Evolutionary conservation across 2,888 invertebrate species (phyloP).

Genomic region (Drosophila kambysellisi): DNA sequence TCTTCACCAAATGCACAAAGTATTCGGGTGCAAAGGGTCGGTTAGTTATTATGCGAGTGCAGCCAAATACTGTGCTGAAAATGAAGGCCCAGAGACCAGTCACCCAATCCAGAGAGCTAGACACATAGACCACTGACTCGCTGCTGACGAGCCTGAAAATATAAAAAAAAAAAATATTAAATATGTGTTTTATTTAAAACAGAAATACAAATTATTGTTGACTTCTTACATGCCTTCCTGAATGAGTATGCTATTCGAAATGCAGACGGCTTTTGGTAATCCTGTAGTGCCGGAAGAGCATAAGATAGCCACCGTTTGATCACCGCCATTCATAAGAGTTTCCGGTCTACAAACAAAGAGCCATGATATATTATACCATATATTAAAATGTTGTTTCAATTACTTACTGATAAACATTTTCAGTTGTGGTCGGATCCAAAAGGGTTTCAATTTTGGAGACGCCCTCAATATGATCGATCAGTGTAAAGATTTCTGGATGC

Average conservation of each 20-base stretch:
- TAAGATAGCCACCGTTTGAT: conserved; percentile 71
- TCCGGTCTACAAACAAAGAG: conserved; percentile 47
- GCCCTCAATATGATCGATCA: conserved; percentile 53
- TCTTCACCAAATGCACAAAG: conserved; percentile 66
- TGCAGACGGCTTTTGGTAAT: conserved; percentile 75
- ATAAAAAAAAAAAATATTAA: background rate
- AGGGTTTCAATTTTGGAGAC: conserved; percentile 62
- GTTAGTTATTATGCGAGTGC: conserved; percentile 68
- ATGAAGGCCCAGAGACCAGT: conserved; percentile 62
- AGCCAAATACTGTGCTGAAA: conserved; percentile 52
- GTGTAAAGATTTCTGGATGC: conserved; percentile 63
- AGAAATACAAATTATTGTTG: too few relatives aligned
- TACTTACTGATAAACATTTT: conserved; percentile 59
- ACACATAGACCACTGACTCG: conserved; percentile 52
- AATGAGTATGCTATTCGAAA: conserved; percentile 60
- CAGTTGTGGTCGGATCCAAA: conserved; percentile 57
- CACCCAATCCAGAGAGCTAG: conserved; percentile 73
- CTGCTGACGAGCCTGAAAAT: conserved; percentile 48
- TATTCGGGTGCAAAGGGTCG: conserved; percentile 65
- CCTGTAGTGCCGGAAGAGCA: conserved; percentile 81
- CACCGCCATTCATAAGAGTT: conserved; percentile 53
- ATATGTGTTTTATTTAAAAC: background rate
- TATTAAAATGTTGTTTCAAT: background rate
- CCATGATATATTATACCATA: background rate
- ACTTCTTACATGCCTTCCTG: conserved; percentile 48